A percentile compares a stretch with the other conserved stretches of the same genome.
These are phyloP conservation scores for Semaprochilodus insignis DNA, from an alignment of 2,797 vertebrate genomes.

Conservation along the genomic window DNA sequence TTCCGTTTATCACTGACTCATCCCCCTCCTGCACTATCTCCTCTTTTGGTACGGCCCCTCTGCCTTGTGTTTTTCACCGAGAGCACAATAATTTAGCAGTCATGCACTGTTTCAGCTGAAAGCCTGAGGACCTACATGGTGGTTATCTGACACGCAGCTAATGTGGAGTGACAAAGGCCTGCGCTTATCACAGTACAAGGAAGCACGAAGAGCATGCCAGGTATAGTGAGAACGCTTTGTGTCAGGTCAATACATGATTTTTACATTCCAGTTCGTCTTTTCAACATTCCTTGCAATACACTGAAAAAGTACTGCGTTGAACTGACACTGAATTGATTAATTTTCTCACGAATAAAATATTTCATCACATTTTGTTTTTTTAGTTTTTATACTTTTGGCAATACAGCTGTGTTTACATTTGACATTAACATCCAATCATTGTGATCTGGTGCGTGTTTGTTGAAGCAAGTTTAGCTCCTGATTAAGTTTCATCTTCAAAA, in stretches of 20 bases:
- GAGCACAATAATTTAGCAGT: constrained; percentile 20
- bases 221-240: constrained; percentile 1
- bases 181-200: constrained; percentile 27
- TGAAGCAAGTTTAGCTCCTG: too few relatives aligned
- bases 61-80: constrained; percentile 17
- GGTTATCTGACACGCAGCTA: constrained; percentile 9
- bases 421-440: not conserved
- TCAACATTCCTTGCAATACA: not conserved
- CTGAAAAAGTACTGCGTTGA: too few relatives aligned
- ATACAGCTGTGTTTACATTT: not conserved
- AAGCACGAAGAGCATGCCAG: not conserved
- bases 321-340: too few relatives aligned
- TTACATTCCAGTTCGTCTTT: not conserved
- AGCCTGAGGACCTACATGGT: constrained; percentile 1
- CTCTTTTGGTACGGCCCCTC: constrained; percentile 31
- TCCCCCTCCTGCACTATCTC: constrained; percentile 48
- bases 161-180: not conserved
- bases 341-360: too few relatives aligned
- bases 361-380: too few relatives aligned
- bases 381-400: not conserved
- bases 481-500: too few relatives aligned
- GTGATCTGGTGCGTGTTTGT: too few relatives aligned
- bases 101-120: constrained; percentile 33
- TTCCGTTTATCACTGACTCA: constrained; percentile 45
- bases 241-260: not conserved